Conservation (phyloP, 2,797 vertebrate species). For the Nyctalus aviator region DNA sequence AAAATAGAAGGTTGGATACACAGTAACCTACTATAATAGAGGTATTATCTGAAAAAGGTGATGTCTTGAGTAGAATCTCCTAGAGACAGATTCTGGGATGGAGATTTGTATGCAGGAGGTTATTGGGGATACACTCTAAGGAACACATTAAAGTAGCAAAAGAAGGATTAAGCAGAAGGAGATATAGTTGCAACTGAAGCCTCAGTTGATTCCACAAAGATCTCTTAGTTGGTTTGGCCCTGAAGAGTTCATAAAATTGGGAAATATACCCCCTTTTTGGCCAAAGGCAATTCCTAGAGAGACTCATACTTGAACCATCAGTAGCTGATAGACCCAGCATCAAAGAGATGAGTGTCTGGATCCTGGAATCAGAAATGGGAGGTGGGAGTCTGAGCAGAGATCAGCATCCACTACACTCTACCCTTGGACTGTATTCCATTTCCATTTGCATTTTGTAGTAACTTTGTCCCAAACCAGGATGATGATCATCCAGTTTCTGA, state of each 20-base stretch:
- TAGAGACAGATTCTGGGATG: slow-evolving; percentile 22
- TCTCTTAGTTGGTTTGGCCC: neutral
- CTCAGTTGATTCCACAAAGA: neutral
- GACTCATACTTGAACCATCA: neutral
- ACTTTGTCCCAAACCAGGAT: neutral
- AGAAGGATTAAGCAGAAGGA: neutral
- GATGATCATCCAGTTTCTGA: neutral
- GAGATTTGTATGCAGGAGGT: neutral
- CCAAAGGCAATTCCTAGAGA: slow-evolving; percentile 39
- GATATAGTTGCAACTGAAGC: neutral
- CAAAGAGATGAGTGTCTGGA: neutral
- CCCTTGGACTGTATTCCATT: neutral
- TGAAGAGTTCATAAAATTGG: slow-evolving; percentile 3
- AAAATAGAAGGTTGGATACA: neutral
- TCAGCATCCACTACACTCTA: neutral
- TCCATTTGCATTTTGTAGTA: neutral
- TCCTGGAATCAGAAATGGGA: neutral
- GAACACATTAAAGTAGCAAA: neutral
- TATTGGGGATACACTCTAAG: neutral
- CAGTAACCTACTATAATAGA: neutral
- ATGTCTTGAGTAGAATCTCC: neutral
- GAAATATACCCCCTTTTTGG: neutral
- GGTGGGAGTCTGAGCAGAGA: neutral
- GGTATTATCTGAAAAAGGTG: slow-evolving; percentile 4
- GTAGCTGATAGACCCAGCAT: neutral